Base-by-base conservation (phyloP, 2,888 invertebrate genomes). In the Drosophila borealis region DNA sequence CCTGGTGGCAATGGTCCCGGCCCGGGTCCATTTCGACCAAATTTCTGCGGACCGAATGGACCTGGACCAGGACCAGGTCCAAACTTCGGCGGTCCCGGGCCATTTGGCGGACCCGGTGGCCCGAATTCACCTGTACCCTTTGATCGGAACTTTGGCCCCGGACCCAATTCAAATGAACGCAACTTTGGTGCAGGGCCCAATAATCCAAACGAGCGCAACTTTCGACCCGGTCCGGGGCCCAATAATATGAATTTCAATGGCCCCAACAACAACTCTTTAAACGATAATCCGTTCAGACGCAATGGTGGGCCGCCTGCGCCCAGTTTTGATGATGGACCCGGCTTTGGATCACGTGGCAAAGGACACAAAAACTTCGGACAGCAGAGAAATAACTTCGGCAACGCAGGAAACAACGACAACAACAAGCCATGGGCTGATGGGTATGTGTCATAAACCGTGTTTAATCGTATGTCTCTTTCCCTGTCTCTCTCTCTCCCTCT, bases 251-350 rank as follows among this genome's bases (percentile, higher is more conserved):
- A 70, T 42, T 67, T 65, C 54, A 63, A 65, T 54, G 69, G 51
- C 33, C 57, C 69, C 9, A 72, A 62, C 19, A 65, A 61, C 14
- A 70, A 60, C 36, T 37, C 65, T 9, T 77, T 70, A 14, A 61
- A 49, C 60, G 74, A 80, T 44, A 91, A 90, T 80, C 91, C 91
- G 13, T 91, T 90, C 60, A 79, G 87, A 21, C 87, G 91, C 3
- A 80, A 70, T 13, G 68, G 60, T 19, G 86, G 76, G 34, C 53
- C 74, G 0, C 62, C 63, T 11, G 42, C 36, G 0, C 66, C 76
- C 39, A 67, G 14, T 14, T 80, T 78, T n/a, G 76, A 73, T 54
- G 68, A 70, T 21, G 75, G 72, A 6, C 61, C 64, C 17, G 68
- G 61, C 2, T 63, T 57, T 14, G 74, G 67, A 14, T 21, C 44